phyloP scores from a whole-genome alignment of 2,888 invertebrate species.

The Drosophila robusta region DNA sequence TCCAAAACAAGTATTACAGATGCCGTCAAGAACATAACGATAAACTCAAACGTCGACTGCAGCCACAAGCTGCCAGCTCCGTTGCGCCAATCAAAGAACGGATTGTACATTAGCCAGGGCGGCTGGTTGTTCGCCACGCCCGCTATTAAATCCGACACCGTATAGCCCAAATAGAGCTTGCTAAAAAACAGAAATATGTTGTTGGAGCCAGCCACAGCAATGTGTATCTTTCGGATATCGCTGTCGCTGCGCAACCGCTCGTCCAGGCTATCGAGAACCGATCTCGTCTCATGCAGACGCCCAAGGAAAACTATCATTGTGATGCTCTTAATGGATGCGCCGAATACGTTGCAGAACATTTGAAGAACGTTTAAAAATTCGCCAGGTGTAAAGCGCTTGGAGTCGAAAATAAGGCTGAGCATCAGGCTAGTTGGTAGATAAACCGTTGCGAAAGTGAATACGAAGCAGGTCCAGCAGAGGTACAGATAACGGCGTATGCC shows the following conservation, averaged over 20 bases:
- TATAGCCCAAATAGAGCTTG: conserved; percentile 20
- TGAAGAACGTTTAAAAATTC: conserved; percentile 51
- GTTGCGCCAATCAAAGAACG: conserved; percentile 52
- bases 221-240: conserved; percentile 48
- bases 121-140: conserved; percentile 27
- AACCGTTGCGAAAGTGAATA: conserved; percentile 16
- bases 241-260: conserved; percentile 25
- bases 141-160: conserved; percentile 24
- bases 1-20: conserved; percentile 31
- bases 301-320: conserved; percentile 21
- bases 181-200: conserved; percentile 28
- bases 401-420: conserved; percentile 45
- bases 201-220: conserved; percentile 49
- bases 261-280: conserved; percentile 49
- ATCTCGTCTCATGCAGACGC: conserved; percentile 24
- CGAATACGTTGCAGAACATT: conserved; percentile 39
- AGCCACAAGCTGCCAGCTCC: conserved; percentile 37
- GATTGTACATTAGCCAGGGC: conserved; percentile 59
- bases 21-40: conserved; percentile 20
- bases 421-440: conserved; percentile 55
- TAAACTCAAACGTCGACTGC: conserved; percentile 43
- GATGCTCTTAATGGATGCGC: conserved; percentile 32
- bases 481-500: conserved; percentile 40
- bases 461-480: conserved; percentile 29
- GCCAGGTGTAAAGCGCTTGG: conserved; percentile 43